These are phyloP conservation scores for Spinibarbus caldwelli DNA, from an alignment of 2,797 vertebrate genomes.

Conservation along the genomic window DNA sequence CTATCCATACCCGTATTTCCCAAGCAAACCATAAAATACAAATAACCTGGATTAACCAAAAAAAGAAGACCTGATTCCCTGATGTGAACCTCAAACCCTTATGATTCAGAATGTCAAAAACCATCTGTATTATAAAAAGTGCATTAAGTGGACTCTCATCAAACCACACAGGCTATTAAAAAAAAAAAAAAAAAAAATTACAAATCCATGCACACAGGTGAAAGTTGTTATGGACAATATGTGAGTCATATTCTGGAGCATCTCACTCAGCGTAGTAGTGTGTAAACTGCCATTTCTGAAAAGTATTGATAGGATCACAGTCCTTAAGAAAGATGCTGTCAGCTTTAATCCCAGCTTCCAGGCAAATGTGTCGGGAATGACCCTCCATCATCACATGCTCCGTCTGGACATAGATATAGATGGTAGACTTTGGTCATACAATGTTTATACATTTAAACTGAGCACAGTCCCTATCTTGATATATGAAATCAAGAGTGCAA, in stretches of 20 bases:
- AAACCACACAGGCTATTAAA: neutral
- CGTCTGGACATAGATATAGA: conserved; percentile 69
- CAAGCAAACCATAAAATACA: neutral
- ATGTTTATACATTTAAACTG: neutral
- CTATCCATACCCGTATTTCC: neutral
- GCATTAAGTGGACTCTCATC: neutral
- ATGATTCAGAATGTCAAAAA: neutral
- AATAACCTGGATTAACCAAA: neutral
- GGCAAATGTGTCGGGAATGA: conserved; percentile 73
- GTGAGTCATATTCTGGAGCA: neutral
- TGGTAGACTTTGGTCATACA: neutral
- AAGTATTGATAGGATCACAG: conserved; percentile 76
- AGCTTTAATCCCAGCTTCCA: conserved; percentile 78
- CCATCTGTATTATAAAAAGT: neutral
- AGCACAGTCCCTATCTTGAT: neutral
- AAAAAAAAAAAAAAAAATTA: neutral
- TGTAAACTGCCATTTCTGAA: conserved; percentile 94
- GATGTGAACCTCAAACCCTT: neutral
- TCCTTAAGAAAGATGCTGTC: conserved; percentile 67
- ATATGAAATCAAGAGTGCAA: neutral
- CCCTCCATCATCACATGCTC: conserved; percentile 84
- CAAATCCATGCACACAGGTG: neutral
- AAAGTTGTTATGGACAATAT: neutral
- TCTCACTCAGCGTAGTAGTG: conserved; percentile 79
- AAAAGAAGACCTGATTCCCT: neutral